Conservation (phyloP, 2,888 invertebrate genomes). For the Zaprionus obscuricornis region DNA sequence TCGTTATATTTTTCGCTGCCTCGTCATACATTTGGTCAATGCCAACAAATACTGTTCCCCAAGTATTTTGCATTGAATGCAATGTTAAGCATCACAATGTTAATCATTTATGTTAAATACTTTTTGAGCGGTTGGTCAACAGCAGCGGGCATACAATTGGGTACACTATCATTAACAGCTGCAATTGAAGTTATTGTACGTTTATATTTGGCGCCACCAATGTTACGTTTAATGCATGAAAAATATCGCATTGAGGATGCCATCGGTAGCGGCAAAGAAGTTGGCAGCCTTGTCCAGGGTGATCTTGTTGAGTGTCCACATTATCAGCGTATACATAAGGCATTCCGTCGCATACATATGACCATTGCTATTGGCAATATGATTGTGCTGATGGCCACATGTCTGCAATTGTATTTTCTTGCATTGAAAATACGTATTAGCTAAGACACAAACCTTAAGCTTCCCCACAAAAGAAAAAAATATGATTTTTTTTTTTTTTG, state of each 20-base stretch:
- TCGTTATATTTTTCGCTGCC: conserved; percentile 93
- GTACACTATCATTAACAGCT: conserved; percentile 76
- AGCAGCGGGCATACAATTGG: conserved; percentile 85
- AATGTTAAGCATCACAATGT: conserved; percentile 88
- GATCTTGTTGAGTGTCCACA: conserved; percentile 90
- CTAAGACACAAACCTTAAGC: conserved; percentile 60
- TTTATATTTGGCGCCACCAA: conserved; percentile 90
- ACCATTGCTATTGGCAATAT: conserved; percentile 92
- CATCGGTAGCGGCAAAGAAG: conserved; percentile 90
- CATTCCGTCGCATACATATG: conserved; percentile 91
- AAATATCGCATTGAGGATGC: conserved; percentile 90
- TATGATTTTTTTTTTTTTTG: too few species aligned
- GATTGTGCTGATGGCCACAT: conserved; percentile 87
- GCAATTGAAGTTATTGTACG: conserved; percentile 90
- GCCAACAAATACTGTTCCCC: conserved; percentile 94
- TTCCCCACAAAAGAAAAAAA: too few species aligned
- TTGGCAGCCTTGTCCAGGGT: conserved; percentile 89
- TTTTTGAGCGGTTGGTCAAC: conserved; percentile 85
- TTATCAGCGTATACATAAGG: conserved; percentile 89
- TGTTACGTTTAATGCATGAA: conserved; percentile 89
- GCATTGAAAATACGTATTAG: conserved; percentile 84
- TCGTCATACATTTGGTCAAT: conserved; percentile 93
- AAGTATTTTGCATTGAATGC: conserved; percentile 93
- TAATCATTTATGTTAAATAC: conserved; percentile 86
- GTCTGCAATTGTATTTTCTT: conserved; percentile 88